Evolutionary conservation across 1,140 invertebrate species (phyloP), one percentile per base, ranked within the genome.

Genomic region (Homalodisca vitripennis): DNA sequence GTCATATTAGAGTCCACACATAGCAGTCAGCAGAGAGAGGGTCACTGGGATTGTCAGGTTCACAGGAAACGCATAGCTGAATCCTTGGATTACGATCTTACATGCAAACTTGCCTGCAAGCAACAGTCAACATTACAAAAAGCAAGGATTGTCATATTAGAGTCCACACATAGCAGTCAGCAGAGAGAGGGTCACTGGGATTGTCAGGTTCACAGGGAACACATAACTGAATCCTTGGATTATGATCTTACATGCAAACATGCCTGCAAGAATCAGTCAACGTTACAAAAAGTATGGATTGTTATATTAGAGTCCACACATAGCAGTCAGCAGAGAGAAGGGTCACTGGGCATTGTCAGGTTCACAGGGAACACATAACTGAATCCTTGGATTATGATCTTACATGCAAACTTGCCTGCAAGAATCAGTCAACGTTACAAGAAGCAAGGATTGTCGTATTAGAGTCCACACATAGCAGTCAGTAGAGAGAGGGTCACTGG

Each of bases 201-300:
- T 93, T 0, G 93, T 92, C 66, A 98, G 83, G 78, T 92, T 96
- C 0, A 98, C 90, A 0, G 97, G 95, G 72, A 98, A 94, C 0
- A 95, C 94, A 77, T 97, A 98, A 78, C 94, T 96, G 83, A 98
- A 97, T 31, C 92, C 92, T 82, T 98, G 95, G 68, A 97, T 97
- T 71, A 96, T 86, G 75, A 98, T 97, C 82, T 97, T 97, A 82
- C 95, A 98, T 20, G 95, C 92, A 75, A 97, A 97, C 82, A 97
- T 97, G 71, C 92, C 86, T 87, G 77, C 26, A 78, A 77, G n/a
- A n/a, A n/a, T n/a, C n/a, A n/a, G n/a, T n/a, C n/a, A n/a, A n/a
- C n/a, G n/a, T n/a, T n/a, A n/a, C n/a, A n/a, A n/a, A n/a, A n/a
- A n/a, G 88, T 81, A 95, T 0, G 89, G 89, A 79, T 96, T 91